Base-by-base conservation (phyloP, 2,888 invertebrate genomes). In the Anthrax anthrax region DNA sequence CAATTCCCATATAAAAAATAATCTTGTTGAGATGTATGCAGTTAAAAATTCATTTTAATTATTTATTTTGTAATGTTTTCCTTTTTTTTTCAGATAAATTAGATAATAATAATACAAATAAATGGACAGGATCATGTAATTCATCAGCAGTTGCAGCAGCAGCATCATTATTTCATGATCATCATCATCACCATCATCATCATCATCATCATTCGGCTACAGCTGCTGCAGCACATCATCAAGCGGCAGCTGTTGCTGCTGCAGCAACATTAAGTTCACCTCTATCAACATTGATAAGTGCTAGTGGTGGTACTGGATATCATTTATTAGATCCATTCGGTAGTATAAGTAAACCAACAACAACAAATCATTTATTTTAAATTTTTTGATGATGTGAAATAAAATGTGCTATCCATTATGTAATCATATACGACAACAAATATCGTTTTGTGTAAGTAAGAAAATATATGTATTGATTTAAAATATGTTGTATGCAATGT, bases 261-360 rank as follows among this genome's bases (percentile, higher is more conserved):
- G 52, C 54, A 17, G 53, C 55, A 10, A 52, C 56, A 18, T 44
- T 55, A 23, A 52, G 54, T 29, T 55, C 56, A 40, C 55, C 56
- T 32, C 54, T 55, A 48, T 55, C 54, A 14, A 52, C 55, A 19
- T 42, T 55, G 18, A 44, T 56, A 37, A 51, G 54, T 34, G 51
- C 53, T 12, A 48, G 51, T 36, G 37, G 27, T 23, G 53, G 54
- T 29, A 49, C 51, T 36, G 52, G 55, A 12, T 56, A 56, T 46
- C 29, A 32, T 32, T 42, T 56, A 23, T 46, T 56, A 18, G 56
- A 56, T 47, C 56, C 56, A 43, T 46, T 56, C n/a, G 54, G 56
- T 37, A 52, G 54, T 32, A 32, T 32, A 12, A 12, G 29, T 12
- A 32, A 32, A 12, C 9, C 29, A 10, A 38, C 40, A 32, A 32